These are phyloP conservation scores for Nyctibius bracteatus DNA, from an alignment of 2,113 vertebrate species.

Conservation along the genomic window DNA sequence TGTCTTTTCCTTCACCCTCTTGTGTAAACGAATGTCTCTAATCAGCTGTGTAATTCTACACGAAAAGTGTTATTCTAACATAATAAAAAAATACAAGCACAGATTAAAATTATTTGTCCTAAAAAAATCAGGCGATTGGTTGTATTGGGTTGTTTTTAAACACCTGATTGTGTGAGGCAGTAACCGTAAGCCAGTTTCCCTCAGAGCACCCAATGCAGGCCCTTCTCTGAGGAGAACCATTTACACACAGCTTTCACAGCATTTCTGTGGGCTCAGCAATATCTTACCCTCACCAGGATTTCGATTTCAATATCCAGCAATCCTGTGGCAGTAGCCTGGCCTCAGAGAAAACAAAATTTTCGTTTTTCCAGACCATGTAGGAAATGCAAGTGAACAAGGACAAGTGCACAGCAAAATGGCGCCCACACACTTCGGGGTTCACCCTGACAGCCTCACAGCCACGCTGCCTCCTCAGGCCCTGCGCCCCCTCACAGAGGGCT, in stretches of 20 bases:
- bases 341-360: too few species aligned
- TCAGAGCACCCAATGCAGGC: rapidly evolving
- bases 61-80: not conserved
- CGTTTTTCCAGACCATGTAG: rapidly evolving
- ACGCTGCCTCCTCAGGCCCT: rapidly evolving
- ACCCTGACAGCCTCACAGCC: rapidly evolving
- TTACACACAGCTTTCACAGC: rapidly evolving
- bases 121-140: not conserved
- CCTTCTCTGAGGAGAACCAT: not conserved
- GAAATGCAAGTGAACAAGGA: not conserved
- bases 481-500: rapidly evolving
- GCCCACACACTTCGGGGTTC: rapidly evolving
- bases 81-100: not conserved
- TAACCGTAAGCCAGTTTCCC: too few species aligned
- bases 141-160: not conserved
- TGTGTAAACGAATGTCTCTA: too few species aligned
- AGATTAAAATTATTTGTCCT: not conserved
- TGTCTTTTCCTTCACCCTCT: not conserved
- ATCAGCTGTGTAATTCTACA: not conserved
- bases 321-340: not conserved
- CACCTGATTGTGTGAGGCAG: rapidly evolving
- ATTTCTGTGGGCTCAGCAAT: rapidly evolving
- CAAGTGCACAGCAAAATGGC: not conserved
- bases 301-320: rapidly evolving
- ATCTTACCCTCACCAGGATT: too few species aligned